A percentile compares a stretch with the other conserved stretches of the same genome.
These are phyloP conservation scores for Eptatretus atami DNA, from an alignment of 2,797 vertebrate genomes.

Conservation along the genomic window DNA sequence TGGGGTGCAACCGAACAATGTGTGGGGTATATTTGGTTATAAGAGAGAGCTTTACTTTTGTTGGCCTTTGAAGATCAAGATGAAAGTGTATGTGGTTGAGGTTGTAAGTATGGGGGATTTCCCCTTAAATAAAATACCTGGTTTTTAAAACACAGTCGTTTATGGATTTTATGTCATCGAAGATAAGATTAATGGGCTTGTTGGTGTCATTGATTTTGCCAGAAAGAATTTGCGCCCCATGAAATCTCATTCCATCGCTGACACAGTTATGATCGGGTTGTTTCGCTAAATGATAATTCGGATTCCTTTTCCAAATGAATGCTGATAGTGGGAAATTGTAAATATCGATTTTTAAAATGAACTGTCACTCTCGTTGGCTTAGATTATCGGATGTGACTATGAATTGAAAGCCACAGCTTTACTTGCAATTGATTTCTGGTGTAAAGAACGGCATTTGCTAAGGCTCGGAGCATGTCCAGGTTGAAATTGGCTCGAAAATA, in stretches of 20 bases:
- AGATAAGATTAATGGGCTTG: conserved; percentile 5
- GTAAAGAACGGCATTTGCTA: not conserved
- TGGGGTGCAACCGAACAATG: too few relatives aligned
- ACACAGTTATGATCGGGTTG: conserved; percentile 5
- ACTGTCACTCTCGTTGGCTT: conserved; percentile 3
- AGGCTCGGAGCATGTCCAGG: too few relatives aligned
- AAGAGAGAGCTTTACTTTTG: too few relatives aligned
- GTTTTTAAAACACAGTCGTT: not conserved
- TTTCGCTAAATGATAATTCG: conserved; percentile 6
- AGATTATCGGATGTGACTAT: conserved; percentile 5
- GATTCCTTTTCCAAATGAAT: conserved; percentile 3
- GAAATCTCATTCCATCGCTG: conserved; percentile 3
- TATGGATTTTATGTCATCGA: conserved; percentile 5
- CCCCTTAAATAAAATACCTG: too few relatives aligned
- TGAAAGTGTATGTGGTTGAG: too few relatives aligned
- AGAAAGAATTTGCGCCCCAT: conserved; percentile 2
- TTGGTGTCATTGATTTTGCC: conserved; percentile 1
- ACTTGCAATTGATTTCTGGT: conserved; percentile 1
- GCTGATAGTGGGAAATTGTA: conserved; percentile 5
- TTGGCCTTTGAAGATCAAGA: too few relatives aligned
- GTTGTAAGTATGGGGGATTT: too few relatives aligned
- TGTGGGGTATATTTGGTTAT: too few relatives aligned
- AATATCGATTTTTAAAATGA: conserved; percentile 5
- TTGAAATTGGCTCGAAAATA: too few relatives aligned
- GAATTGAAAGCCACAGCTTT: not conserved